A percentile compares a stretch with the other conserved stretches of the same genome.
Conservation (phyloP, 2,113 vertebrate genomes). For the Poeciliopsis prolifica region DNA sequence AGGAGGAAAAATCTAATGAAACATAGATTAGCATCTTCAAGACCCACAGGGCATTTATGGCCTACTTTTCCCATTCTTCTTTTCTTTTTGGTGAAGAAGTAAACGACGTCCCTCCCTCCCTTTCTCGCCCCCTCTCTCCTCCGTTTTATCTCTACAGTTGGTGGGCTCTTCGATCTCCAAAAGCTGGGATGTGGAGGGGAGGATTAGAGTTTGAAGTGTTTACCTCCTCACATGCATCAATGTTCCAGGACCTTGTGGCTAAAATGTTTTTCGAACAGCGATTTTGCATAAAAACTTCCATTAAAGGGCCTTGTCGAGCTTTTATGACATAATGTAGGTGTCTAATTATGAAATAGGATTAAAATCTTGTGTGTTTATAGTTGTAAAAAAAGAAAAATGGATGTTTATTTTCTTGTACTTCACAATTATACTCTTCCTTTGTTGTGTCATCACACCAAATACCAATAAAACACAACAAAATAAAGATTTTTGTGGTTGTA, state of each 20-base stretch:
- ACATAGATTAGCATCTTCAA: conserved; percentile 80
- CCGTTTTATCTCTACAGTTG: conserved; percentile 59
- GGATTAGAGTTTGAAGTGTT: background rate
- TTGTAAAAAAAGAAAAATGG: too few species aligned
- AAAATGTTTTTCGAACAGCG: conserved; percentile 3
- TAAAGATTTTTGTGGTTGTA: too few species aligned
- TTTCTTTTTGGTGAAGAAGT: conserved; percentile 56
- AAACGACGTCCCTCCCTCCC: conserved; percentile 59
- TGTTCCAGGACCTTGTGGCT: conserved; percentile 34
- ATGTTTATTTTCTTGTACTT: too few species aligned
- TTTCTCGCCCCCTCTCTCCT: conserved; percentile 26
- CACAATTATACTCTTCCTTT: too few species aligned
- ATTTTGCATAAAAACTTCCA: background rate
- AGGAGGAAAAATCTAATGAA: conserved; percentile 74
- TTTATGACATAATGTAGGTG: background rate
- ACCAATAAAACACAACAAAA: background rate
- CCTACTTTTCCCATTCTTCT: conserved; percentile 76
- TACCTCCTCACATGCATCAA: conserved; percentile 22
- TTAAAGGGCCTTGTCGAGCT: background rate
- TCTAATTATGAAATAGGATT: background rate
- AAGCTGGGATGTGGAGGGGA: conserved; percentile 13
- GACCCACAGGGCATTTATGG: conserved; percentile 76
- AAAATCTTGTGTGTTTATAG: background rate
- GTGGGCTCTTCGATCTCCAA: conserved; percentile 39
- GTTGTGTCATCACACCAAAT: background rate